These are phyloP conservation scores for Tupiocoris notatus DNA, from an alignment of 2,888 invertebrate genomes.

Conservation along the genomic window DNA sequence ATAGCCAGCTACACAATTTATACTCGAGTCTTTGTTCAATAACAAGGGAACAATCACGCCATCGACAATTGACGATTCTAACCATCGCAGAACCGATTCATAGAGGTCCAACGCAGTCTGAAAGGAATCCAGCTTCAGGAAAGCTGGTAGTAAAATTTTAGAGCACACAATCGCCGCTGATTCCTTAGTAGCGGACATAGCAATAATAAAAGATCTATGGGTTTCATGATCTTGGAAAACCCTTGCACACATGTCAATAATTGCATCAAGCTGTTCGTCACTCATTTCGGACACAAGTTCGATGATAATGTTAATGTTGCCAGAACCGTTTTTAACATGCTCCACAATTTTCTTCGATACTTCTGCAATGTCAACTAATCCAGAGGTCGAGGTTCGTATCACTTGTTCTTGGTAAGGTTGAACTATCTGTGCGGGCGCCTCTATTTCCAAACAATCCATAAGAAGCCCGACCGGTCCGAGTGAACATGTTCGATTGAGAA, in stretches of 20 bases:
- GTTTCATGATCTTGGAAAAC: neutral
- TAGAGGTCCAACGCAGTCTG: neutral
- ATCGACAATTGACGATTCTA: neutral
- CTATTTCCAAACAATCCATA: neutral
- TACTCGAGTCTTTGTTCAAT: neutral
- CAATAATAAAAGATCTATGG: conserved; percentile 18
- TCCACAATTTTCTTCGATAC: conserved; percentile 8
- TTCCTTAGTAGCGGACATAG: conserved; percentile 18
- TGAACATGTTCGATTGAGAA: neutral
- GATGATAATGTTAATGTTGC: conserved; percentile 23
- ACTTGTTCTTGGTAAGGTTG: neutral
- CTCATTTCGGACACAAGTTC: conserved; percentile 13
- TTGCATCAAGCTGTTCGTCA: neutral
- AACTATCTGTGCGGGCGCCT: no score
- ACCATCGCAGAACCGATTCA: neutral
- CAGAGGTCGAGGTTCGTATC: neutral
- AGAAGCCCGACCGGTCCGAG: conserved; percentile 9
- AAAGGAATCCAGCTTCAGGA: neutral
- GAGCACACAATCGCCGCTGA: conserved; percentile 14
- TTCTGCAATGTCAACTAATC: neutral
- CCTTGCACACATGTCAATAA: neutral
- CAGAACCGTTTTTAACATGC: neutral
- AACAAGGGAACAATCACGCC: conserved; percentile 6
- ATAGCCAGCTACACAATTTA: neutral
- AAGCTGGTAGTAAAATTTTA: conserved; percentile 1